phyloP scores from a whole-genome alignment of 1,140 invertebrate species.

The Drosophila truncata region DNA sequence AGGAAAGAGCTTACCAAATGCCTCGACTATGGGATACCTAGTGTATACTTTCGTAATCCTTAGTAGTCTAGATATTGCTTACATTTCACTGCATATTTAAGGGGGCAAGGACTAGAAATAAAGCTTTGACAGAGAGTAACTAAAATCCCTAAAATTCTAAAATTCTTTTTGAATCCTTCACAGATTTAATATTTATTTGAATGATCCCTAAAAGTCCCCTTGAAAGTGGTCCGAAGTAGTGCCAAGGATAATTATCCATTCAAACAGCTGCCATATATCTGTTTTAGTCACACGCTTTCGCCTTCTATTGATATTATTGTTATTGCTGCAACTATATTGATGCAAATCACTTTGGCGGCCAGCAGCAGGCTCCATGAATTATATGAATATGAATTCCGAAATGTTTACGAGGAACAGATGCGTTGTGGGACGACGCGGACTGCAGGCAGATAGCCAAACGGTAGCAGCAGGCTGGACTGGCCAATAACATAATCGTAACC shows the following conservation, averaged over 20 bases:
- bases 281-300: slow-evolving; percentile 53
- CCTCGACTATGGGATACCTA: slow-evolving; percentile 15
- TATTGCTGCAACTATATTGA: slow-evolving; percentile 23
- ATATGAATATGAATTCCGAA: slow-evolving; percentile 40
- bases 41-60: background rate
- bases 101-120: background rate
- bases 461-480: slow-evolving; percentile 20
- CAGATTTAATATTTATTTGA: too few species aligned
- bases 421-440: slow-evolving; percentile 30
- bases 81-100: slow-evolving; percentile 2
- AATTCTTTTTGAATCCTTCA: too few species aligned
- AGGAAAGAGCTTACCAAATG: background rate
- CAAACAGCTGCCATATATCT: slow-evolving; percentile 25
- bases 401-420: slow-evolving; percentile 74
- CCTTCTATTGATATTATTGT: slow-evolving; percentile 43
- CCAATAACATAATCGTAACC: slow-evolving; percentile 64
- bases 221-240: background rate
- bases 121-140: background rate
- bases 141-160: too few species aligned
- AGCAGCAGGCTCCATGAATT: slow-evolving; percentile 37
- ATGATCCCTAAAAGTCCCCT: background rate
- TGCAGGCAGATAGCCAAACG: slow-evolving; percentile 39
- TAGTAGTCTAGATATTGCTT: background rate
- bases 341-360: slow-evolving; percentile 56
- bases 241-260: slow-evolving; percentile 18